Evolutionary conservation across 2,888 invertebrate species (phyloP), one percentile per base, ranked within the genome.

Genomic region (Mesochorus sp.): DNA sequence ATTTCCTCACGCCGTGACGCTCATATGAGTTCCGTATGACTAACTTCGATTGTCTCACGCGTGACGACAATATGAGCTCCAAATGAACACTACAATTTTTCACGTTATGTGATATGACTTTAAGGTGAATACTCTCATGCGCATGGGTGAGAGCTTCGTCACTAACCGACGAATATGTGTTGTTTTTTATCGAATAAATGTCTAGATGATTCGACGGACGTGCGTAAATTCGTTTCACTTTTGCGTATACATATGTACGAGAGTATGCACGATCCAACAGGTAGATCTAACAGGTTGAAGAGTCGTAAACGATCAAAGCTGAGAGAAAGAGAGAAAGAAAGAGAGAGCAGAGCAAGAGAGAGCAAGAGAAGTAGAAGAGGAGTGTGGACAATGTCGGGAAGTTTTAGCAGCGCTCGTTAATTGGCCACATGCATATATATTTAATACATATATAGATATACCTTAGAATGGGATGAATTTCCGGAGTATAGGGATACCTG

Each of bases 221-320:
- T 28, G 53, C n/a, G n/a, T n/a, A 28, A 53, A 55, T 42, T 37
- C 24, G 17, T 42, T 53, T 19, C 31, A 42, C 19, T 17, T 28
- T 1, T 6, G n/a, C 19, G 8, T 57, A n/a, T 37, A 12, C 14
- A 19, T 26, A 12, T 28, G 24, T 14, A 34, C 34, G 12, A 44
- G 44, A 42, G 37, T 39, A 51, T 55, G 8, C 37, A 19, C 42
- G 66, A 76, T 71, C 70, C 82, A 79, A 80, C 79, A 80, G 79
- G 79, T 77, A 70, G 66, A 72, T 80, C 78, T 72, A 76, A 80
- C 80, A 81, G 80, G 81, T 81, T 79, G 70, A 81, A 62, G 67
- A 70, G 70, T 42, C 28, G 67, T 39, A 49, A 80, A 64, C 53
- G 77, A 80, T 81, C 75, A 55, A 47, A 67, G 70, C 53, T 44